These are phyloP conservation scores for Colossoma macropomum DNA, from an alignment of 2,113 vertebrate species.

Conservation along the genomic window DNA sequence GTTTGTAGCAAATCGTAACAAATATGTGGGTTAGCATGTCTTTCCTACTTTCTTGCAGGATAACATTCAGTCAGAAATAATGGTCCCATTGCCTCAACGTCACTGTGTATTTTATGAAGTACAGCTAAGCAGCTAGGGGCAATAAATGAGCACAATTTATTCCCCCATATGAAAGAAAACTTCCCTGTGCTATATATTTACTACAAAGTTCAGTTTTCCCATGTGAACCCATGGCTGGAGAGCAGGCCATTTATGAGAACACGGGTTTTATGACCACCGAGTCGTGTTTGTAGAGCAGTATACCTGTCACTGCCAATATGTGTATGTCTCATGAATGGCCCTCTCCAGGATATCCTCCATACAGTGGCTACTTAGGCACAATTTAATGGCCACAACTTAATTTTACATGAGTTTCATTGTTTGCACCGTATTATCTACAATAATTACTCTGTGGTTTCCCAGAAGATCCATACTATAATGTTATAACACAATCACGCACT, in stretches of 20 bases:
- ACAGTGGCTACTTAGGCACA: slow-evolving; percentile 7
- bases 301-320: slow-evolving; percentile 46
- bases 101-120: slow-evolving; percentile 13
- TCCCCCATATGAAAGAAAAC: slow-evolving; percentile 37
- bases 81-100: neutral
- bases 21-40: slow-evolving; percentile 30
- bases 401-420: neutral
- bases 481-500: too few relatives aligned
- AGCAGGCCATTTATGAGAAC: slow-evolving; percentile 29
- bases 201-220: slow-evolving; percentile 38
- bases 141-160: slow-evolving; percentile 29
- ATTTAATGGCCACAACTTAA: neutral
- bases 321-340: slow-evolving; percentile 24
- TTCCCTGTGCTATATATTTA: slow-evolving; percentile 29
- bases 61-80: slow-evolving; percentile 22
- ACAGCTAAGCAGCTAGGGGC: slow-evolving; percentile 10
- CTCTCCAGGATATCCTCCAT: slow-evolving; percentile 8
- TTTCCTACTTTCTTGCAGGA: slow-evolving; percentile 20
- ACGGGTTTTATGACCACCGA: slow-evolving; percentile 16
- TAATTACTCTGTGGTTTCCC: neutral
- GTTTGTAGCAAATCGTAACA: neutral
- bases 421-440: neutral
- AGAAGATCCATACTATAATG: neutral
- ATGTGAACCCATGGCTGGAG: slow-evolving; percentile 41
- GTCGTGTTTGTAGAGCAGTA: slow-evolving; percentile 36